Evolutionary conservation across 1,140 invertebrate species (phyloP).

Genomic region (Drosophila eugracilis): DNA sequence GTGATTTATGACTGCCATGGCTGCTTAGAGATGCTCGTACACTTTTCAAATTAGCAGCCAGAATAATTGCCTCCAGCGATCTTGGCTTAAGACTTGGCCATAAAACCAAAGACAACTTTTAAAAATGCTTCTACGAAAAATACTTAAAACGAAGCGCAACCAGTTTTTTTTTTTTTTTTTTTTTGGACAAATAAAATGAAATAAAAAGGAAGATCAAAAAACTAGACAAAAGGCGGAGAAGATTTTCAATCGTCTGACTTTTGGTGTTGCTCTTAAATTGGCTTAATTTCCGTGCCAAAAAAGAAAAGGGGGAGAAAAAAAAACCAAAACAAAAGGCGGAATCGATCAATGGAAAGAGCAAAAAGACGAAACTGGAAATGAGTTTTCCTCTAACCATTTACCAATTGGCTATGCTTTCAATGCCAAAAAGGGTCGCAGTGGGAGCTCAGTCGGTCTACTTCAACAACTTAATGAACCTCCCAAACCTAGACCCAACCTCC

Average conservation of each 20-base stretch:
- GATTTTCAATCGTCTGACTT: constrained; percentile 24
- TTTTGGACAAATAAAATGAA: background rate
- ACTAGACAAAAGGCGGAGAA: constrained; percentile 13
- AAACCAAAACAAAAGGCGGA: constrained; percentile 37
- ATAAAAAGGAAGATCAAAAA: background rate
- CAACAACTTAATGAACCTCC: constrained; percentile 54
- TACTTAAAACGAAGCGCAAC: constrained; percentile 37
- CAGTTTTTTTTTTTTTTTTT: no score
- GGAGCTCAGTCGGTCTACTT: no score
- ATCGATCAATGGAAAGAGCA: constrained; percentile 54
- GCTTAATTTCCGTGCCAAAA: constrained; percentile 62
- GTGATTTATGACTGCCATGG: constrained; percentile 54
- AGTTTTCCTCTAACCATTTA: constrained; percentile 52
- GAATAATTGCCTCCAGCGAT: constrained; percentile 45
- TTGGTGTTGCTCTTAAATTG: constrained; percentile 65
- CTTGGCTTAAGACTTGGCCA: constrained; percentile 28
- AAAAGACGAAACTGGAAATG: constrained; percentile 38
- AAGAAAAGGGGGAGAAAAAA: background rate
- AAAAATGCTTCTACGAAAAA: constrained; percentile 35
- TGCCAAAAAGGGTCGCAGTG: constrained; percentile 67
- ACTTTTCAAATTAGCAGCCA: constrained; percentile 60
- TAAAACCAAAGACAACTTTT: constrained; percentile 9
- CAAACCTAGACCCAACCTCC: background rate
- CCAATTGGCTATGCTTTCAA: constrained; percentile 77
- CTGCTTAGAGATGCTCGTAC: constrained; percentile 49